phyloP scores from a whole-genome alignment of 1,140 invertebrate species.

The Orchestia grillus region DNA sequence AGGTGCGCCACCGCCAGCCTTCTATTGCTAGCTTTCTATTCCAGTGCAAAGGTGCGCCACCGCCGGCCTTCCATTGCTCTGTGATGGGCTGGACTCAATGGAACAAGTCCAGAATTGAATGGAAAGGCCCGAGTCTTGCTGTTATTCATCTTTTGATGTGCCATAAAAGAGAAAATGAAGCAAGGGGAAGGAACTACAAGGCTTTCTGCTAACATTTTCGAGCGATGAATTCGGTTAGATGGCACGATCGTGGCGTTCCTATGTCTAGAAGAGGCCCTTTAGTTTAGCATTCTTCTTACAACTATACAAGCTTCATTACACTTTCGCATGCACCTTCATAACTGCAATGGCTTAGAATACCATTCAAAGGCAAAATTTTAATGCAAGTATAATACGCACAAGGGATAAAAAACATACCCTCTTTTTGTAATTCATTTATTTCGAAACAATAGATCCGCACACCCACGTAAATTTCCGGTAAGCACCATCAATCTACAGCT shows the following conservation, averaged over 20 bases:
- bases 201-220: too few species aligned
- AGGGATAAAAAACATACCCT: too few species aligned
- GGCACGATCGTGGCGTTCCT: background rate
- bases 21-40: background rate
- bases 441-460: too few species aligned
- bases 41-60: background rate
- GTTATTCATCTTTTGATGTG: background rate
- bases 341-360: too few species aligned
- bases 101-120: background rate
- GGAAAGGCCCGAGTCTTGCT: background rate
- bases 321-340: too few species aligned
- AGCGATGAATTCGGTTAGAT: background rate
- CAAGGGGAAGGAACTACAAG: background rate
- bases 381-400: too few species aligned
- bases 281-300: background rate
- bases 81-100: background rate
- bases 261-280: background rate
- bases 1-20: too few species aligned
- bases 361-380: too few species aligned
- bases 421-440: too few species aligned
- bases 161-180: background rate
- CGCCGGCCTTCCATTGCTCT: background rate
- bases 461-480: too few species aligned
- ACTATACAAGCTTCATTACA: too few species aligned
- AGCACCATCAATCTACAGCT: too few species aligned